A percentile compares a stretch with the other conserved stretches of the same genome.
phyloP scores from a whole-genome alignment of 2,797 vertebrate genomes.

The Amblyraja radiata region DNA sequence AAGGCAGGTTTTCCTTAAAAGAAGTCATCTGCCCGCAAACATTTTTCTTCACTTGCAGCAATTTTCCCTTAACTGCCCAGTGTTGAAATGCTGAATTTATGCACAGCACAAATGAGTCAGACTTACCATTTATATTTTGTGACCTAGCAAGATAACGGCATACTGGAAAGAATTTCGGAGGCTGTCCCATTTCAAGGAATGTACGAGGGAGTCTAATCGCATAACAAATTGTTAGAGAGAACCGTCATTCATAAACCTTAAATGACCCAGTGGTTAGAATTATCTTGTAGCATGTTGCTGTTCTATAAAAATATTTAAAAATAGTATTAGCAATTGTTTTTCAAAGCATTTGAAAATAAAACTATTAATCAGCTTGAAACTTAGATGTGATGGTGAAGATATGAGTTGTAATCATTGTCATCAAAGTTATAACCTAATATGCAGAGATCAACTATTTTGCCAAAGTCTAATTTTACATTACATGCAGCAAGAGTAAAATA shows the following conservation, averaged over 20 bases:
- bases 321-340: neutral
- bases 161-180: constrained; percentile 50
- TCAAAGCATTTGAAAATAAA: constrained; percentile 1
- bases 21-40: neutral
- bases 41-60: neutral
- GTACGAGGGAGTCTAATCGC: constrained; percentile 51
- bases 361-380: neutral
- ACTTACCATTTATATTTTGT: constrained; percentile 43
- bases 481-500: neutral
- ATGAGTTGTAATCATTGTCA: neutral
- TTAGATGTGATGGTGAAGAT: neutral
- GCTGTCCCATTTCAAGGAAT: constrained; percentile 49
- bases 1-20: neutral
- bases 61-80: constrained; percentile 6
- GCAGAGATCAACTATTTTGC: neutral
- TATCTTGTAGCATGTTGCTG: neutral
- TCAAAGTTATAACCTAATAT: neutral
- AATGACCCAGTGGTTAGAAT: constrained; percentile 5
- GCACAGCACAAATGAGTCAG: constrained; percentile 29
- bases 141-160: constrained; percentile 49
- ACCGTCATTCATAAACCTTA: constrained; percentile 7
- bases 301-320: neutral
- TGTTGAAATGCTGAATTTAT: constrained; percentile 9
- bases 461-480: neutral
- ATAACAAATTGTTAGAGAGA: constrained; percentile 38